Evolutionary conservation across 2,888 invertebrate genomes (phyloP).

Genomic region (Horisme vitalbata): DNA sequence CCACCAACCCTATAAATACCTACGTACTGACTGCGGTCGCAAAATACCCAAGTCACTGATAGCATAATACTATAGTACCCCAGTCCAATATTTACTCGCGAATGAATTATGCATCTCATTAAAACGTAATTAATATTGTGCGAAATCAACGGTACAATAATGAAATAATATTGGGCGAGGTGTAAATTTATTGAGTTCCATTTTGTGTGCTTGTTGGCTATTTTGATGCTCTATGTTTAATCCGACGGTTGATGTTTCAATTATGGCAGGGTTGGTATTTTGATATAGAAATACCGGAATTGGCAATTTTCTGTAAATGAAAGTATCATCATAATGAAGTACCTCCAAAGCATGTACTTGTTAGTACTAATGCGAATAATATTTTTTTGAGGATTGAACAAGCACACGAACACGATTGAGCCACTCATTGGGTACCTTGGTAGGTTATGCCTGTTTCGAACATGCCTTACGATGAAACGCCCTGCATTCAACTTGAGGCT

Average conservation of each 20-base stretch:
- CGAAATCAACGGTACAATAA: constrained; percentile 19
- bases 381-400: too few species aligned
- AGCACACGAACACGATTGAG: too few species aligned
- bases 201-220: constrained; percentile 5
- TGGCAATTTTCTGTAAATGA: too few species aligned
- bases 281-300: not conserved
- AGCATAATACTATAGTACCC: too few species aligned
- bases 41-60: too few species aligned
- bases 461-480: too few species aligned
- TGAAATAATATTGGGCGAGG: constrained; percentile 9
- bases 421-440: too few species aligned
- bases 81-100: constrained; percentile 30
- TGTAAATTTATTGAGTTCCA: constrained; percentile 12
- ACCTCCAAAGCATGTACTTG: too few species aligned
- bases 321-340: too few species aligned
- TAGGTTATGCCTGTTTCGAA: too few species aligned
- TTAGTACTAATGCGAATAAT: too few species aligned
- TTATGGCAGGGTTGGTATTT: constrained; percentile 1
- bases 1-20: not conserved
- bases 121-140: constrained; percentile 41
- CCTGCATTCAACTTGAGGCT: too few species aligned
- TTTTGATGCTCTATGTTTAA: constrained; percentile 1
- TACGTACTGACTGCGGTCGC: constrained; percentile 18
- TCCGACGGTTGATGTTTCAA: not conserved
- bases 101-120: constrained; percentile 41